A percentile compares a stretch with the other conserved stretches of the same genome.
Conservation (phyloP, 2,797 vertebrate genomes). For the Natrix natrix region DNA sequence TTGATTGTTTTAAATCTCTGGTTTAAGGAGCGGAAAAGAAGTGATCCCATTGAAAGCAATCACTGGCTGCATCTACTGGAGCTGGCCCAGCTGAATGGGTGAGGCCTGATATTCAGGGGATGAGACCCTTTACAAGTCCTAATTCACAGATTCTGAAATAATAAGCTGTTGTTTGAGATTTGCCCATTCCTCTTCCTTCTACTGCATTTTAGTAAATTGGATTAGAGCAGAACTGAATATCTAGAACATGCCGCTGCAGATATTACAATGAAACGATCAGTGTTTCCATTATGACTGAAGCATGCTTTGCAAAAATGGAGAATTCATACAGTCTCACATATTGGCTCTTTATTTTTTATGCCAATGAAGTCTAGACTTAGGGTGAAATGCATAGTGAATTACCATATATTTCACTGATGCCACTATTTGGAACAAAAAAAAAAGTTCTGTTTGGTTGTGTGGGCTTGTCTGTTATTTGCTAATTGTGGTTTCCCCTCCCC, state of each 20-base stretch:
- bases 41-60: neutral
- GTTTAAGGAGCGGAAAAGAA: neutral
- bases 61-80: neutral
- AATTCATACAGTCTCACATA: neutral
- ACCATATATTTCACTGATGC: neutral
- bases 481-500: neutral
- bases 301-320: neutral
- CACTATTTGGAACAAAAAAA: neutral
- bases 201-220: neutral
- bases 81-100: neutral
- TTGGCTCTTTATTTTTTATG: neutral
- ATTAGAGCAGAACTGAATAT: neutral
- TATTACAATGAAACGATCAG: neutral
- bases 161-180: neutral
- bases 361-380: neutral
- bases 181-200: neutral
- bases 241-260: neutral
- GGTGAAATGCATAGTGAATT: neutral
- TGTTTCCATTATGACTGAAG: neutral
- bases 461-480: neutral
- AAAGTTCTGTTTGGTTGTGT: neutral
- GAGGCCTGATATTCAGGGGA: neutral
- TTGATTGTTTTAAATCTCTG: neutral
- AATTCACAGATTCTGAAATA: neutral
- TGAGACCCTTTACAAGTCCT: neutral